These are phyloP conservation scores for Neoitamus cyanurus DNA, from an alignment of 2,888 invertebrate genomes.

Conservation along the genomic window DNA sequence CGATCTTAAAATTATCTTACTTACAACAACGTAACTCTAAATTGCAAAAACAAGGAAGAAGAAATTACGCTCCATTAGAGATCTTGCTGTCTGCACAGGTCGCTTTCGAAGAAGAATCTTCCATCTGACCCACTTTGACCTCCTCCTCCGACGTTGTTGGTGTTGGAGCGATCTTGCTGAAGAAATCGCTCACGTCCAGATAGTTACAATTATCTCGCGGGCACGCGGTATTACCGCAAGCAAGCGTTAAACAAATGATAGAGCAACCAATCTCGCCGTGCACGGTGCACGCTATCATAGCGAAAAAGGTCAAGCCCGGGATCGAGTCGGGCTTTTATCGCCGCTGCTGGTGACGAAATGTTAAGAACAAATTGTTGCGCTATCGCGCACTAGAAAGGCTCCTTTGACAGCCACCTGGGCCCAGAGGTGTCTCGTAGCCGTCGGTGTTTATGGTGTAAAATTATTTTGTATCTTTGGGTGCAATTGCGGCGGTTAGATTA, in stretches of 20 bases:
- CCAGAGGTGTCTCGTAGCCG: background rate
- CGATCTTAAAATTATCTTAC: too few relatives aligned
- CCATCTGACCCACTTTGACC: background rate
- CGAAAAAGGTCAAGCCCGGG: background rate
- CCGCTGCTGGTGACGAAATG: conserved; percentile 4
- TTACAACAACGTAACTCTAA: too few relatives aligned
- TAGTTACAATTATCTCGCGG: background rate
- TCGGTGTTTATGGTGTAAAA: background rate
- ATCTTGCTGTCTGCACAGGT: too few relatives aligned
- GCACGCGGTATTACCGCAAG: background rate
- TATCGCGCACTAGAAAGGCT: background rate
- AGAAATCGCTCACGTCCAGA: background rate
- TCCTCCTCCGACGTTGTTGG: background rate
- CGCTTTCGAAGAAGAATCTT: background rate
- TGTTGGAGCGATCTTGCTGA: background rate
- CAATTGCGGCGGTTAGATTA: background rate
- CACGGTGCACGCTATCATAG: background rate
- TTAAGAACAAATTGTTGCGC: conserved; percentile 11
- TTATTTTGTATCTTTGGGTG: background rate
- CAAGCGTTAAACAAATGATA: background rate
- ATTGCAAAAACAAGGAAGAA: too few relatives aligned
- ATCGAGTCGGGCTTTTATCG: background rate
- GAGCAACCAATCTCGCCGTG: background rate
- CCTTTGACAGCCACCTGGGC: background rate
- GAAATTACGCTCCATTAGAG: too few relatives aligned